phyloP scores from a whole-genome alignment of 2,888 invertebrate genomes.

The Limulus polyphemus region DNA sequence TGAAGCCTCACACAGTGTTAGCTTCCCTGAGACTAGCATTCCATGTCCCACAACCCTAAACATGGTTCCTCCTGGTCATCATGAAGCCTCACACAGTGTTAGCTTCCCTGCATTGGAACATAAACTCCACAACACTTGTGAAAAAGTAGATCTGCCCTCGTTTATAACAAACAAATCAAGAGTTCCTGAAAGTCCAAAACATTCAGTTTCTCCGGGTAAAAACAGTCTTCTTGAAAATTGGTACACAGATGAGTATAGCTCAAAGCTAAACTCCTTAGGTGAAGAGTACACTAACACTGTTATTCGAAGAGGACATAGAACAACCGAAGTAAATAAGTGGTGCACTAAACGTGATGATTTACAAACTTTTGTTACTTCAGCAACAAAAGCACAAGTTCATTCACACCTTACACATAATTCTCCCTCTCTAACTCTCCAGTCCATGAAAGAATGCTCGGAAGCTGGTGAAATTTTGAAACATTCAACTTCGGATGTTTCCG shows the following conservation, averaged over 20 bases:
- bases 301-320: background rate
- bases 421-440: background rate
- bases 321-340: background rate
- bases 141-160: background rate
- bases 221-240: background rate
- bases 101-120: background rate
- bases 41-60: slow-evolving; percentile 2
- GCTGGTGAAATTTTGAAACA: background rate
- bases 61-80: slow-evolving; percentile 1
- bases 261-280: no score
- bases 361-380: background rate
- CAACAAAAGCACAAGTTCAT: background rate
- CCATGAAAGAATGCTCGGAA: no score
- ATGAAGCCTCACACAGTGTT: slow-evolving; percentile 1
- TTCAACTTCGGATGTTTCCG: background rate
- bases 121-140: slow-evolving; percentile 1
- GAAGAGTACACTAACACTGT: background rate
- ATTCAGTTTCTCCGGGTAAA: background rate
- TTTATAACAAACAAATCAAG: background rate
- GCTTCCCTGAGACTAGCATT: background rate
- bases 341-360: background rate
- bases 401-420: background rate
- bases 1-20: background rate
- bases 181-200: background rate
- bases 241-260: background rate